Conservation (phyloP, 2,113 vertebrate genomes). For the Bubalus kerabau region DNA sequence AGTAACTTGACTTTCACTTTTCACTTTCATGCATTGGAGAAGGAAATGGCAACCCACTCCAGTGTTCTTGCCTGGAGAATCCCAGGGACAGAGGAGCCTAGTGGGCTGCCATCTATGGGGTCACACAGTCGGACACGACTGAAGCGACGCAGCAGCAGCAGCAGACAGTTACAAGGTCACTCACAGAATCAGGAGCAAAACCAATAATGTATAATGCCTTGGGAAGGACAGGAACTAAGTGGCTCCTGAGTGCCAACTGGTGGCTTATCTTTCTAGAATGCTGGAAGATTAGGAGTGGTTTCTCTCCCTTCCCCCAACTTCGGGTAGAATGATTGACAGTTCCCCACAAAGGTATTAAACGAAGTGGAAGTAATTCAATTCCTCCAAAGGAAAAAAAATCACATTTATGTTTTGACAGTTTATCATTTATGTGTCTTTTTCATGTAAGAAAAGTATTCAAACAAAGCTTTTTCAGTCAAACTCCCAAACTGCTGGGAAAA, state of each 20-base stretch:
- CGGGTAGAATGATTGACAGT: slow-evolving; percentile 27
- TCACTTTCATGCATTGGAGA: too few relatives aligned
- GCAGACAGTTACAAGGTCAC: background rate
- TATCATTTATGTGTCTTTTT: slow-evolving; percentile 63
- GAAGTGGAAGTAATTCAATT: slow-evolving; percentile 3
- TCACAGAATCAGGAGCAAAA: background rate
- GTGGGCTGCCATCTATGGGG: too few relatives aligned
- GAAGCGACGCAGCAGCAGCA: too few relatives aligned
- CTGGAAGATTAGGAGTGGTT: background rate
- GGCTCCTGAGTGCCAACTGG: background rate
- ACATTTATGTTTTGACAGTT: slow-evolving; percentile 67
- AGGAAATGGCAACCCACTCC: too few relatives aligned
- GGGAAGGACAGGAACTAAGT: background rate
- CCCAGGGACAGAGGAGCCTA: too few relatives aligned
- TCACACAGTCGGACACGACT: too few relatives aligned
- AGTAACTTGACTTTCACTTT: too few relatives aligned
- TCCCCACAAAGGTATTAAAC: background rate
- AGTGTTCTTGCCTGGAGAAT: too few relatives aligned
- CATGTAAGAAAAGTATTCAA: slow-evolving; percentile 53
- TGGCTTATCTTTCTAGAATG: background rate
- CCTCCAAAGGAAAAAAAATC: background rate
- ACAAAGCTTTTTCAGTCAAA: slow-evolving; percentile 74
- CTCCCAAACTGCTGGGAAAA: slow-evolving; percentile 26
- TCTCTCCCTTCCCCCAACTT: background rate
- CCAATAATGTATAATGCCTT: background rate